Conservation (phyloP, 2,113 vertebrate genomes). For the Sebastes fasciatus region DNA sequence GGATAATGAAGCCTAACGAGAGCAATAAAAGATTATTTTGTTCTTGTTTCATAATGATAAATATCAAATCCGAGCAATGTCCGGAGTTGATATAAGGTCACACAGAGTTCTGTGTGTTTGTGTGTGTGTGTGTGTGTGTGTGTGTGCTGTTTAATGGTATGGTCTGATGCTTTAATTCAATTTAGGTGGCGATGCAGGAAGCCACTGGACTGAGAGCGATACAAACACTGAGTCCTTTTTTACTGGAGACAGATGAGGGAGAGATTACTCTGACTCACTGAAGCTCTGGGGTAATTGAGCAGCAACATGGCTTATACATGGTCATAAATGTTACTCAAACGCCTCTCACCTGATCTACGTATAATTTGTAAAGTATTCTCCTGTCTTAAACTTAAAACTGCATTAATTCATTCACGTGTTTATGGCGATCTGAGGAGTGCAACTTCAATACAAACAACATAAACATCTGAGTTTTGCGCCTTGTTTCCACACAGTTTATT, state of each 20-base stretch:
- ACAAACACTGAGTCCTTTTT: conserved; percentile 54
- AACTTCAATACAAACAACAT: background rate
- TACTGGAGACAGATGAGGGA: conserved; percentile 3
- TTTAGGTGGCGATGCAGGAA: conserved; percentile 70
- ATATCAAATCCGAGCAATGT: background rate
- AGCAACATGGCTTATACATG: background rate
- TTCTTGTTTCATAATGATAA: conserved; percentile 16
- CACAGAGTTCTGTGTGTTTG: conserved; percentile 13
- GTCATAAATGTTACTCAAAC: background rate
- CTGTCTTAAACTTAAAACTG: background rate
- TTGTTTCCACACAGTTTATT: too few relatives aligned
- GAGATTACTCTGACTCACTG: conserved; percentile 7
- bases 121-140: conserved; percentile 28
- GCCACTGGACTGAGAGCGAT: conserved; percentile 36
- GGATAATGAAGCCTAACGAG: conserved; percentile 1
- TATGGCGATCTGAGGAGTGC: background rate
- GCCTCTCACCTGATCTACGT: background rate
- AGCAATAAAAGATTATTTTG: conserved; percentile 15
- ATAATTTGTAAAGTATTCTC: background rate
- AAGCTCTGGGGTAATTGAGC: conserved; percentile 4
- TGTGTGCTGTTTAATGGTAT: conserved; percentile 29
- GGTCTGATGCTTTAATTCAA: conserved; percentile 71
- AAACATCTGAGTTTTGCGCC: background rate
- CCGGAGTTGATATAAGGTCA: conserved; percentile 21
- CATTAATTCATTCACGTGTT: background rate